A percentile compares a stretch with the other conserved stretches of the same genome.
These are phyloP conservation scores for Oncopodura yosiiana DNA, from an alignment of 1,140 invertebrate genomes.

Conservation along the genomic window DNA sequence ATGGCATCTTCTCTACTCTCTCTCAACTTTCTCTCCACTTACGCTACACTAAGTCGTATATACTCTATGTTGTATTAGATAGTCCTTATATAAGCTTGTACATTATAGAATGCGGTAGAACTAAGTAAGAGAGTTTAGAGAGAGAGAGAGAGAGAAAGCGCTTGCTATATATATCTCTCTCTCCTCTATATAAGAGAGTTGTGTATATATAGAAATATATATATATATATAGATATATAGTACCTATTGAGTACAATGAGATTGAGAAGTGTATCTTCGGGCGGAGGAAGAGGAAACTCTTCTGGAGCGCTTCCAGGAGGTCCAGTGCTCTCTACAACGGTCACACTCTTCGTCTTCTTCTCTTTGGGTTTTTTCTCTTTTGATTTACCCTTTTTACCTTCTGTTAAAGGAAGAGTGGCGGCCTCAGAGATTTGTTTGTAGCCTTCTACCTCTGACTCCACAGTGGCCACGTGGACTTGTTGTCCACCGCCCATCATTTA, in stretches of 20 bases:
- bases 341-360: constrained; percentile 31
- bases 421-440: constrained; percentile 34
- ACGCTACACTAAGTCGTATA: too few relatives aligned
- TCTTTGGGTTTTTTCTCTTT: constrained; percentile 32
- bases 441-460: constrained; percentile 45
- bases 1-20: too few relatives aligned
- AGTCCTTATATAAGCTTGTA: too few relatives aligned
- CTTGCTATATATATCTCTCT: constrained; percentile 2
- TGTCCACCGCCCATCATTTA: constrained; percentile 54
- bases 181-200: background rate
- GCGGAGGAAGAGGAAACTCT: constrained; percentile 33
- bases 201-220: too few relatives aligned
- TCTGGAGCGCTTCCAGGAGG: constrained; percentile 26
- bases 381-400: constrained; percentile 28
- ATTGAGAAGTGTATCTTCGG: constrained; percentile 35
- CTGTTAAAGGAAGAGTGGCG: constrained; percentile 31
- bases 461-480: constrained; percentile 74
- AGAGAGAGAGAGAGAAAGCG: constrained; percentile 22
- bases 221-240: too few relatives aligned
- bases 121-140: constrained; percentile 2
- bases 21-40: too few relatives aligned
- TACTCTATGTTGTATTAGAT: too few relatives aligned
- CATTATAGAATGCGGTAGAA: background rate
- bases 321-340: constrained; percentile 27
- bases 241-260: constrained; percentile 34